These are phyloP conservation scores for Euplagia quadripunctaria DNA, from an alignment of 2,888 invertebrate genomes.

Conservation along the genomic window DNA sequence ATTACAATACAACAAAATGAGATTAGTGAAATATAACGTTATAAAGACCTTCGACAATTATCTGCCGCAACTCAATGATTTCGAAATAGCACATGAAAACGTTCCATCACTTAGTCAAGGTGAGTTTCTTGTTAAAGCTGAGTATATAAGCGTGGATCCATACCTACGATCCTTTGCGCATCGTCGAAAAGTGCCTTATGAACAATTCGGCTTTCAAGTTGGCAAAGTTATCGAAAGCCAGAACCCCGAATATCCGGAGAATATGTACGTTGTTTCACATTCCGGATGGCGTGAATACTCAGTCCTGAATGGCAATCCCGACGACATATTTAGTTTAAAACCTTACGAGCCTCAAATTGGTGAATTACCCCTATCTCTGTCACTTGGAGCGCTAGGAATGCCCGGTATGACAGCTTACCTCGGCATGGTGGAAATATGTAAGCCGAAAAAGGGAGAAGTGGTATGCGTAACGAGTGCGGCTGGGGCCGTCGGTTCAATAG, in stretches of 20 bases:
- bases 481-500: conserved; percentile 90
- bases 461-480: conserved; percentile 90
- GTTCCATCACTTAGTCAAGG: conserved; percentile 68
- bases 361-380: conserved; percentile 80
- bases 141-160: conserved; percentile 89
- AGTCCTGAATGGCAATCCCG: conserved; percentile 52
- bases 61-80: conserved; percentile 69
- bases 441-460: conserved; percentile 89
- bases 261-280: conserved; percentile 86
- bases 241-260: conserved; percentile 86
- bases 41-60: conserved; percentile 64
- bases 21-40: conserved; percentile 55
- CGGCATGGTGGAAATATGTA: conserved; percentile 85
- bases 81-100: conserved; percentile 73
- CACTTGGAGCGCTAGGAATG: conserved; percentile 88
- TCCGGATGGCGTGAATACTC: conserved; percentile 89
- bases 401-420: conserved; percentile 81
- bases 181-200: conserved; percentile 54
- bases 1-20: conserved; percentile 30
- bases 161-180: conserved; percentile 85
- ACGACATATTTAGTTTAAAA: conserved; percentile 55
- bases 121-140: conserved; percentile 88
- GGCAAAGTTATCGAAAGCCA: conserved; percentile 88
- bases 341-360: conserved; percentile 81
- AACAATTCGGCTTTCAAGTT: conserved; percentile 65